Percentiles rank a stretch among this genome's conserved stretches.
Evolutionary conservation across 2,797 vertebrate species (phyloP).

Genomic region (Catamblyrhynchus diadema): DNA sequence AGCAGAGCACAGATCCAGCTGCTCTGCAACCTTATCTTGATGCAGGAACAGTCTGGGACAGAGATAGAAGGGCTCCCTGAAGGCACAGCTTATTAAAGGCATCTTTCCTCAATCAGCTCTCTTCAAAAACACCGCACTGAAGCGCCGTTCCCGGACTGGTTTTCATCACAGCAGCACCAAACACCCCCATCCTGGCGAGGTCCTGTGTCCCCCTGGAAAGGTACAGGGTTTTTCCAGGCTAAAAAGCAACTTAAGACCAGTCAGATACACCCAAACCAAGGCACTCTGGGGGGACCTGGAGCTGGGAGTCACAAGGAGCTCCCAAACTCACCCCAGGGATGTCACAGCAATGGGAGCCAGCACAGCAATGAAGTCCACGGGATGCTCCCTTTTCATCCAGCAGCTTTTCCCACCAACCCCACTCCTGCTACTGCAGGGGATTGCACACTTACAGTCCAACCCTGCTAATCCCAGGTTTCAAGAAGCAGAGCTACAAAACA

Average conservation of each 20-base stretch:
- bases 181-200: not conserved
- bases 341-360: not conserved
- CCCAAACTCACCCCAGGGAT: not conserved
- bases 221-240: not conserved
- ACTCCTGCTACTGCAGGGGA: rapidly evolving
- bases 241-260: not conserved
- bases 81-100: conserved; percentile 50
- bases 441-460: not conserved
- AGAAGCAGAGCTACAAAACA: not conserved
- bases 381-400: not conserved
- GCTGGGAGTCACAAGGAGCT: not conserved
- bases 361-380: not conserved
- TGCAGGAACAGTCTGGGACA: not conserved
- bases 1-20: conserved; percentile 5
- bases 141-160: not conserved
- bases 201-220: not conserved
- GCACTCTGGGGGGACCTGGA: not conserved
- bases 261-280: not conserved
- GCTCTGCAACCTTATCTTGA: conserved; percentile 41
- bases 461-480: not conserved
- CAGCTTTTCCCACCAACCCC: not conserved
- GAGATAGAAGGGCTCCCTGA: conserved; percentile 1
- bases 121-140: not conserved
- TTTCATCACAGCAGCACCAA: not conserved
- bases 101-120: not conserved